Evolutionary conservation across 2,113 vertebrate species (phyloP), one percentile per base, ranked within the genome.

Genomic region (Athene cunicularia): DNA sequence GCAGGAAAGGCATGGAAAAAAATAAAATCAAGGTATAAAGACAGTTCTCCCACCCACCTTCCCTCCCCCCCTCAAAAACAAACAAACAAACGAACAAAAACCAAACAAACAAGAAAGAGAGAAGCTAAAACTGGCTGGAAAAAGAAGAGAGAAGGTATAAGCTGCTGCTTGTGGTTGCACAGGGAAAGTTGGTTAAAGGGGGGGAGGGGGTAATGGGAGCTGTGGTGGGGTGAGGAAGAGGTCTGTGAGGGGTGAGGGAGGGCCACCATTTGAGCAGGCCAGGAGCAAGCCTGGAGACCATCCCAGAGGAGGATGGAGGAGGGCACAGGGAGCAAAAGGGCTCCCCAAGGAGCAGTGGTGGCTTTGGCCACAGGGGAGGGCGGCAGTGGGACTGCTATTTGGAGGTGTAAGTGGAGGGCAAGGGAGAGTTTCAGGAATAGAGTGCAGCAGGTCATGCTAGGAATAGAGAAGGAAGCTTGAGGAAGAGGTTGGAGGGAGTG

Each of bases 361-460:
- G 28, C 33, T 21, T 85, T 53, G 20, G 22, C 26, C 11, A 3
- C 11, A 35, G 75, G 2, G 7, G 32, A 88, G 70, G 45, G 47
- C 3, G 2, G 10, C 28, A 80, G 37, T 11, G 19, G 14, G 55
- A 5, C 37, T 83, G 63, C 35, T 41, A 18, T 24, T 4, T 33
- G 20, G 26, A 80, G 8, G 4, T 59, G 12, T 73, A 63, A 76
- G n/a, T 13, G 32, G 5, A 83, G 59, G 13, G 28, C 2, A 2
- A 66, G 17, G 37, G n/a, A n/a, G 5, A 58, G 5, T 53, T 60
- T 77, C 59, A 45, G 35, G 30, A 50, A 58, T 14, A 37, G 2
- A 8, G 4, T 32, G 24, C 28, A 32, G 19, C 0, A 0, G 43
- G 39, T 37, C 3, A 2, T 33, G 20, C 10, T 32, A 74, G n/a